These are phyloP conservation scores for Lepidostoma basale DNA, from an alignment of 1,140 invertebrate genomes.

Conservation along the genomic window DNA sequence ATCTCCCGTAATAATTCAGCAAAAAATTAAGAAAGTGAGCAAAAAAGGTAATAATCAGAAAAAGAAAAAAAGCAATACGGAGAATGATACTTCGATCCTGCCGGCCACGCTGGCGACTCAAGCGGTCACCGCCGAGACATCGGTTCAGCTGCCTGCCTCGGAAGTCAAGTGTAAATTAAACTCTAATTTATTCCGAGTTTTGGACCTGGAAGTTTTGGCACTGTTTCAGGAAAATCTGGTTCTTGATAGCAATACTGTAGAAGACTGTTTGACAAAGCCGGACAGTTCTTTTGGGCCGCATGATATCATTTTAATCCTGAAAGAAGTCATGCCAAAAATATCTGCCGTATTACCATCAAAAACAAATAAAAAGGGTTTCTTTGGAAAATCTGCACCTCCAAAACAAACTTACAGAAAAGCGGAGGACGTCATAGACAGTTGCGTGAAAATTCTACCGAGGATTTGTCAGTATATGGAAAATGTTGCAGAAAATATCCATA, in stretches of 20 bases:
- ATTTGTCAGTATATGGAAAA: constrained; percentile 38
- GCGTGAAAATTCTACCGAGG: constrained; percentile 34
- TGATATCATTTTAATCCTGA: constrained; percentile 30
- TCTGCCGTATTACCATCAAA: constrained; percentile 23
- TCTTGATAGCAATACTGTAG: constrained; percentile 25
- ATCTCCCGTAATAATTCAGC: constrained; percentile 46
- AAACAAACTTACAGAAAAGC: constrained; percentile 11
- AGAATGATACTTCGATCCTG: constrained; percentile 50
- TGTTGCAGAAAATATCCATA: constrained; percentile 32
- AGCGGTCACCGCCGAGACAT: constrained; percentile 41
- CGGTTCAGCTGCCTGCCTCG: background rate
- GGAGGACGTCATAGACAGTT: constrained; percentile 19
- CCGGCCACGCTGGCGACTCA: constrained; percentile 53
- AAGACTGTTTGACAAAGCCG: constrained; percentile 8
- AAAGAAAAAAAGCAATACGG: constrained; percentile 41
- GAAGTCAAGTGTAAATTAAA: constrained; percentile 40
- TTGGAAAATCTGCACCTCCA: constrained; percentile 1
- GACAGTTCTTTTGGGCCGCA: constrained; percentile 21
- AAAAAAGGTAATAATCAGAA: constrained; percentile 52
- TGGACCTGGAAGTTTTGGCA: constrained; percentile 34
- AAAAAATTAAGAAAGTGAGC: constrained; percentile 46
- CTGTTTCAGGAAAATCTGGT: constrained; percentile 32
- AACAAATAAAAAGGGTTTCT: constrained; percentile 29
- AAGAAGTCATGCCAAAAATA: constrained; percentile 41
- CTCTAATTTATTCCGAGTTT: constrained; percentile 30